Conservation (phyloP, 2,888 invertebrate species). For the Tinea semifulvella region DNA sequence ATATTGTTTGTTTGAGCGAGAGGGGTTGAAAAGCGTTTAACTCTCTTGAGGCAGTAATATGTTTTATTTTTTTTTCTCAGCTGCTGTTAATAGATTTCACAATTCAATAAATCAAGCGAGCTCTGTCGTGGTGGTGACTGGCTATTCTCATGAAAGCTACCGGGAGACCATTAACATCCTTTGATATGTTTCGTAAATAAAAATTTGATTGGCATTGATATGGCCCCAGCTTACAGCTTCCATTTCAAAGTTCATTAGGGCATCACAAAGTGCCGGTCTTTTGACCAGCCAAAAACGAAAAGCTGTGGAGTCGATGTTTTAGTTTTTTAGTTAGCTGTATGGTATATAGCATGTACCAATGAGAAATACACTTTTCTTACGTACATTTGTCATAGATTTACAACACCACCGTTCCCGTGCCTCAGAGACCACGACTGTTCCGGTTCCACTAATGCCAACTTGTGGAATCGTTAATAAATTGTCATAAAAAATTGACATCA, state of each 20-base stretch:
- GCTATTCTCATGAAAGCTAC: conserved; percentile 20
- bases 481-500: no score
- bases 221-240: conserved; percentile 37
- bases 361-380: no score
- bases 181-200: conserved; percentile 51
- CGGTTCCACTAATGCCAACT: no score
- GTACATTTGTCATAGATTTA: no score
- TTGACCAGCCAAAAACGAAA: not conserved
- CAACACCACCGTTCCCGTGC: no score
- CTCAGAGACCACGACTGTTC: no score
- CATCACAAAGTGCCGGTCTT: conserved; percentile 18
- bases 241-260: conserved; percentile 62
- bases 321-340: not conserved
- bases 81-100: conserved; percentile 3
- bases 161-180: conserved; percentile 47
- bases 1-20: no score
- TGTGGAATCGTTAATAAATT: no score
- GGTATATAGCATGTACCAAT: no score
- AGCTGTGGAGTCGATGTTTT: conserved; percentile 2
- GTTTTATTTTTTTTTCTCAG: no score
- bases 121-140: conserved; percentile 9
- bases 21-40: no score
- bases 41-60: no score
- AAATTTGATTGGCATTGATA: conserved; percentile 61
- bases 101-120: conserved; percentile 1